A percentile compares a stretch with the other conserved stretches of the same genome.
Evolutionary conservation across 2,113 vertebrate species (phyloP).

Genomic region (Neogale vison): DNA sequence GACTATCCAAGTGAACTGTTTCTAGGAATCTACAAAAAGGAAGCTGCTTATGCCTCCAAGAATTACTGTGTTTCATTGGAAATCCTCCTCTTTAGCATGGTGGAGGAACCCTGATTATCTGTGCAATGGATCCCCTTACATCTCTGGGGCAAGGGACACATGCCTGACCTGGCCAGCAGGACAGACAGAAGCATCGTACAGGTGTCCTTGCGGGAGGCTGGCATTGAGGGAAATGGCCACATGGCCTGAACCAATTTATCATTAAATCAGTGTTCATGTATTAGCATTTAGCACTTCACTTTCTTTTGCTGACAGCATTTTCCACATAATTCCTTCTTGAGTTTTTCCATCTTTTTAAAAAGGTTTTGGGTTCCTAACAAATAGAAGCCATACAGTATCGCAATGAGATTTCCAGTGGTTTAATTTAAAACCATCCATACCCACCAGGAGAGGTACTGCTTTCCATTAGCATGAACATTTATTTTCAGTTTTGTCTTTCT

Average conservation of each 20-base stretch:
- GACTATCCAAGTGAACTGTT: not conserved
- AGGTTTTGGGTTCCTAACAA: conserved; percentile 64
- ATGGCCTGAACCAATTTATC: not conserved
- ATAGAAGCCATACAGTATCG: conserved; percentile 69
- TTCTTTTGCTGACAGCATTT: conserved; percentile 29
- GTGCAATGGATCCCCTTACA: not conserved
- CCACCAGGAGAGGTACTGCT: conserved; percentile 48
- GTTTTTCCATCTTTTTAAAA: conserved; percentile 63
- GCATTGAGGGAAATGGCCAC: not conserved
- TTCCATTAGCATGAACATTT: conserved; percentile 53
- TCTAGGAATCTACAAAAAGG: not conserved
- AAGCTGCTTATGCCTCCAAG: not conserved
- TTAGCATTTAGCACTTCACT: conserved; percentile 61
- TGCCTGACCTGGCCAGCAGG: not conserved
- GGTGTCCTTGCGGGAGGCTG: not conserved
- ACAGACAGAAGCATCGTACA: not conserved
- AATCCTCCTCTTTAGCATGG: not conserved
- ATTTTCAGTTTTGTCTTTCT: conserved; percentile 1
- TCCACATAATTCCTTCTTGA: not conserved
- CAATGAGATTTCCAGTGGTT: conserved; percentile 74
- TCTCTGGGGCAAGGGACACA: not conserved
- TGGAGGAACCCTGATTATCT: not conserved
- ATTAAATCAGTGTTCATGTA: not conserved
- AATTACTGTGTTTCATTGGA: not conserved
- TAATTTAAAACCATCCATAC: conserved; percentile 65